Percentiles rank a stretch among this genome's conserved stretches.
phyloP scores from a whole-genome alignment of 1,140 invertebrate genomes.

The Antheraea pernyi region DNA sequence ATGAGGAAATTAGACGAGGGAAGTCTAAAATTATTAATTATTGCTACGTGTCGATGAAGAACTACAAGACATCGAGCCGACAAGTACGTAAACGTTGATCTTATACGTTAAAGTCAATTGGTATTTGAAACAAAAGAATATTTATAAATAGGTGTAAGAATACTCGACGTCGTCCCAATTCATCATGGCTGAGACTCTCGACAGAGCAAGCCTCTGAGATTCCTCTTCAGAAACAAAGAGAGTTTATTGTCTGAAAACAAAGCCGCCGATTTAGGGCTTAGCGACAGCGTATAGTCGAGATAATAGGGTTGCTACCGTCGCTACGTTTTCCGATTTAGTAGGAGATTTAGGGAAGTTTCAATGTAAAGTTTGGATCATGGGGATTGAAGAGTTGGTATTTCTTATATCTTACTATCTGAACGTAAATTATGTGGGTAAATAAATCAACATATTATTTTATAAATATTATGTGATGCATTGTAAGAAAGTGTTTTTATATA shows the following conservation, averaged over 20 bases:
- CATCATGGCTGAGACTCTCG: conserved; percentile 43
- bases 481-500: too few species aligned
- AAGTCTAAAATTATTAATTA: too few species aligned
- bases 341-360: conserved; percentile 3
- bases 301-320: conserved; percentile 18
- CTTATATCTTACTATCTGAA: neutral
- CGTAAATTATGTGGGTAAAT: too few species aligned
- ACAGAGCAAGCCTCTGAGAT: conserved; percentile 32
- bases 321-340: conserved; percentile 6
- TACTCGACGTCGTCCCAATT: conserved; percentile 50
- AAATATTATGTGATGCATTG: too few species aligned
- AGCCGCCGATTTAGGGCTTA: conserved; percentile 55
- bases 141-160: conserved; percentile 45
- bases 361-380: neutral
- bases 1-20: too few species aligned
- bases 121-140: conserved; percentile 43
- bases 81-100: conserved; percentile 11
- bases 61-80: neutral
- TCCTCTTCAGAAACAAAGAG: conserved; percentile 60
- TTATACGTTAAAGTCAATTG: conserved; percentile 42
- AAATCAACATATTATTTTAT: too few species aligned
- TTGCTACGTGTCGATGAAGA: neutral
- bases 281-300: conserved; percentile 41
- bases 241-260: conserved; percentile 70
- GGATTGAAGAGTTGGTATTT: neutral